These are phyloP conservation scores for Caenorhabditis brenneri DNA, from an alignment of 1,140 invertebrate genomes.

Conservation along the genomic window DNA sequence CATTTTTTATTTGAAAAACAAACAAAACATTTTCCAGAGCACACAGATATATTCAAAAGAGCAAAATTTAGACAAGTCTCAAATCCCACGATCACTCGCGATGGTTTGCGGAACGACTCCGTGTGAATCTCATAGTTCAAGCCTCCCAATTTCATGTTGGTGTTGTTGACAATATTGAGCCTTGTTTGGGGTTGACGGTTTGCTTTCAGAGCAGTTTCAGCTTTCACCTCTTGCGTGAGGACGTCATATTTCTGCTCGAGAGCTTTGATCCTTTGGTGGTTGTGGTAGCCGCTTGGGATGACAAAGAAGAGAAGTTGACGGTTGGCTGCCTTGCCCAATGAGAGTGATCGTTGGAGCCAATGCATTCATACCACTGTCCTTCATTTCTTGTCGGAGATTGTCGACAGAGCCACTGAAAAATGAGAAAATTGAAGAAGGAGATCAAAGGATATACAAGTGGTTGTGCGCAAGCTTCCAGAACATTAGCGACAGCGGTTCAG, in stretches of 20 bases:
- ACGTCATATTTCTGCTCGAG: conserved; percentile 28
- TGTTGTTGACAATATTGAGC: conserved; percentile 12
- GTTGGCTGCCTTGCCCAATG: background rate
- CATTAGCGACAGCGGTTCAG: too few relatives aligned
- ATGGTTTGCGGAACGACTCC: background rate
- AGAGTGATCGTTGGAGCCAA: background rate
- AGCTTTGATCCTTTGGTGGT: background rate
- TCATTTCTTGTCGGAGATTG: background rate
- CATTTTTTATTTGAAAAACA: too few relatives aligned
- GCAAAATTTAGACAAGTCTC: too few relatives aligned
- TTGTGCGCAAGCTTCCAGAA: too few relatives aligned
- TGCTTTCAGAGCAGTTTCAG: conserved; percentile 8
- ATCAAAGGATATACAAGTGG: too few relatives aligned
- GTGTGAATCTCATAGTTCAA: conserved; percentile 18
- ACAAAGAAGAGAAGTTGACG: background rate
- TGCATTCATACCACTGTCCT: background rate
- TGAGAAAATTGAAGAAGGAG: too few relatives aligned
- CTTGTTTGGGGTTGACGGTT: background rate
- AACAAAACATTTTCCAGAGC: too few relatives aligned
- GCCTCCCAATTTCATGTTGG: conserved; percentile 47
- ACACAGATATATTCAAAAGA: too few relatives aligned
- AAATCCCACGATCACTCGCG: background rate
- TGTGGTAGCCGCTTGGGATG: background rate
- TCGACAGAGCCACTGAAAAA: background rate
- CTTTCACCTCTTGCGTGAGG: conserved; percentile 6